A percentile compares a stretch with the other conserved stretches of the same genome.
Evolutionary conservation across 2,888 invertebrate genomes (phyloP).

Genomic region (Unio delphinus): DNA sequence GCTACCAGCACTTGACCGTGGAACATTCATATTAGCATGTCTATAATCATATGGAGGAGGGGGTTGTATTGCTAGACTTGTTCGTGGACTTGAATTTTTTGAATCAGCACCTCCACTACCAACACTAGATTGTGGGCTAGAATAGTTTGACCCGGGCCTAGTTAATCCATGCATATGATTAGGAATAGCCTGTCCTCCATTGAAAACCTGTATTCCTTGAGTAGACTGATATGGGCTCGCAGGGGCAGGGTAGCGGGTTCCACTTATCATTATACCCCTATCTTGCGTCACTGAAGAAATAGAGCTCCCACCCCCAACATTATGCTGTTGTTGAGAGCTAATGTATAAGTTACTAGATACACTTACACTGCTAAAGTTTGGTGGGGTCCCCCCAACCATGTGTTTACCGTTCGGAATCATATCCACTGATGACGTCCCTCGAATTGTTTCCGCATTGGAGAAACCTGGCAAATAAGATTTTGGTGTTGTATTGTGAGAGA

Average conservation of each 20-base stretch:
- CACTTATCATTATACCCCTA: slow-evolving; percentile 49
- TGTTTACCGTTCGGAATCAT: too few relatives aligned
- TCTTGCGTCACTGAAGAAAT: background rate
- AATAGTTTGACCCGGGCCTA: slow-evolving; percentile 37
- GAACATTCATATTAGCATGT: slow-evolving; percentile 40
- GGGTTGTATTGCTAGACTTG: slow-evolving; percentile 54
- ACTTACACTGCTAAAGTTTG: too few relatives aligned
- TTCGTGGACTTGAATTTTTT: slow-evolving; percentile 61
- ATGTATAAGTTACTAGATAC: too few relatives aligned
- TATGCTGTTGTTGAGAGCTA: too few relatives aligned
- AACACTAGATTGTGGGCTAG: slow-evolving; percentile 70
- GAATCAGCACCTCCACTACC: slow-evolving; percentile 60
- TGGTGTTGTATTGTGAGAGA: too few relatives aligned
- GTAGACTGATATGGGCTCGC: slow-evolving; percentile 21
- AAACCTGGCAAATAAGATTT: too few relatives aligned
- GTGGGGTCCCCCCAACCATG: too few relatives aligned
- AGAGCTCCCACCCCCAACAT: too few relatives aligned
- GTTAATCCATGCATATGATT: slow-evolving; percentile 14
- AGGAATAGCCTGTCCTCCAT: slow-evolving; percentile 23
- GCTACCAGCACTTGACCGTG: slow-evolving; percentile 59
- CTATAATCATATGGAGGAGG: slow-evolving; percentile 56
- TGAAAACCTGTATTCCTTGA: slow-evolving; percentile 23
- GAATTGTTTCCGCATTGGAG: too few relatives aligned
- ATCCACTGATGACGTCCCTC: too few relatives aligned
- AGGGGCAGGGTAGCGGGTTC: slow-evolving; percentile 47